Evolutionary conservation across 2,888 invertebrate genomes (phyloP).

Genomic region (Noctua pronuba): DNA sequence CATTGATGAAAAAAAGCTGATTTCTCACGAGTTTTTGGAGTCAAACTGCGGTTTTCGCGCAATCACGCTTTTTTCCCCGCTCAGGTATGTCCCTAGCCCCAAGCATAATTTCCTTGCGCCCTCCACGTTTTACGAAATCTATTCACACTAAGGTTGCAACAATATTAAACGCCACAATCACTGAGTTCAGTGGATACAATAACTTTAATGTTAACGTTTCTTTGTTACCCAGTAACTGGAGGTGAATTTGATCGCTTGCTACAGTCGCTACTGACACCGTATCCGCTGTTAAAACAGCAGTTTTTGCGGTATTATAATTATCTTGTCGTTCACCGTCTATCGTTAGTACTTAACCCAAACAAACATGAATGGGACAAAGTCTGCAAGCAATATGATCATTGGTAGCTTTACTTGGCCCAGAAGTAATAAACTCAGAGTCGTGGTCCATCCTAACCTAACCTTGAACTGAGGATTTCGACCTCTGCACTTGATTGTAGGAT

Average conservation of each 20-base stretch:
- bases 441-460: not conserved
- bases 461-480: not conserved
- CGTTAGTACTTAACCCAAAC: constrained; percentile 2
- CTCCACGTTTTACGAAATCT: not conserved
- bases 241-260: constrained; percentile 45
- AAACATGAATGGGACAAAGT: not conserved
- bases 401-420: not conserved
- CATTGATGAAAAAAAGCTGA: not conserved
- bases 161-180: constrained; percentile 20
- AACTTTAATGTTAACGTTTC: constrained; percentile 52
- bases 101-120: not conserved
- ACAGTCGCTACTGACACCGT: constrained; percentile 46
- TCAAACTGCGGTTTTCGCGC: too few species aligned
- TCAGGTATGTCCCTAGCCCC: not conserved
- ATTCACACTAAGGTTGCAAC: not conserved
- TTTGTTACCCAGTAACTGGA: constrained; percentile 54
- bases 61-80: too few species aligned
- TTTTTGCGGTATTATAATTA: constrained; percentile 46
- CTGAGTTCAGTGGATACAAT: constrained; percentile 37
- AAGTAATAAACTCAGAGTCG: not conserved
- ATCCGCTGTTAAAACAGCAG: constrained; percentile 51
- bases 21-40: not conserved
- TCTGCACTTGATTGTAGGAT: not conserved
- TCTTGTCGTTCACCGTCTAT: constrained; percentile 1
- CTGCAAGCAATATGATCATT: not conserved